Evolutionary conservation across 2,888 invertebrate genomes (phyloP), one percentile per base, ranked within the genome.

Genomic region (Meiosimyza decipiens): DNA sequence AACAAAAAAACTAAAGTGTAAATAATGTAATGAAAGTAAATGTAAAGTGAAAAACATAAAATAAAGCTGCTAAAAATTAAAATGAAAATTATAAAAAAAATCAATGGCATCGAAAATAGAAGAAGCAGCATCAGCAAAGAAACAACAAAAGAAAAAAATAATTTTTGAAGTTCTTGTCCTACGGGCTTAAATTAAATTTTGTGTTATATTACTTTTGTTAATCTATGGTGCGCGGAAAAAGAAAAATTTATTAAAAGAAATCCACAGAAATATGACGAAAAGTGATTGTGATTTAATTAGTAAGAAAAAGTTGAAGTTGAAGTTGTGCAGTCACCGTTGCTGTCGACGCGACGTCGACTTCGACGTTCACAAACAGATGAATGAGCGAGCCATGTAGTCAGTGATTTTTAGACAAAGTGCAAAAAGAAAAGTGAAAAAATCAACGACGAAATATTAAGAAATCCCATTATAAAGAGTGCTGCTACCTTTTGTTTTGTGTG

Each of bases 21-120:
- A 57, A 16, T 11, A 12, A 55, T n/a, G n/a, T 62, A 40, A 16
- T 22, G 13, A 54, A 63, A 13, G 11, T 16, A 40, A 40, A 62
- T 15, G 54, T 2, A 6, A 11, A 5, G 52, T 6, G 15, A 40
- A 22, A 55, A 28, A 18, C 1, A 6, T 22, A 47, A 13, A 22
- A 16, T 55, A 7, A 18, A n/a, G 18, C n/a, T 60, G 18, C 16
- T 13, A 33, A 74, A 49, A n/a, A 64, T 18, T 51, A 33, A 51
- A 71, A 59, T 57, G 12, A 72, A 74, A 73, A 71, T 76, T 77
- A 78, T 52, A 57, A 78, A 82, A 83, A 82, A 82, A 82, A 82
- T 82, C 82, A 82, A 82, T 82, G 81, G 80, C 78, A 80, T 75
- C 78, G 73, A 78, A 75, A 77, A 66, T 63, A 70, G 28, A 57